These are phyloP conservation scores for Leucophora obtusa DNA, from an alignment of 2,888 invertebrate species.

Conservation along the genomic window DNA sequence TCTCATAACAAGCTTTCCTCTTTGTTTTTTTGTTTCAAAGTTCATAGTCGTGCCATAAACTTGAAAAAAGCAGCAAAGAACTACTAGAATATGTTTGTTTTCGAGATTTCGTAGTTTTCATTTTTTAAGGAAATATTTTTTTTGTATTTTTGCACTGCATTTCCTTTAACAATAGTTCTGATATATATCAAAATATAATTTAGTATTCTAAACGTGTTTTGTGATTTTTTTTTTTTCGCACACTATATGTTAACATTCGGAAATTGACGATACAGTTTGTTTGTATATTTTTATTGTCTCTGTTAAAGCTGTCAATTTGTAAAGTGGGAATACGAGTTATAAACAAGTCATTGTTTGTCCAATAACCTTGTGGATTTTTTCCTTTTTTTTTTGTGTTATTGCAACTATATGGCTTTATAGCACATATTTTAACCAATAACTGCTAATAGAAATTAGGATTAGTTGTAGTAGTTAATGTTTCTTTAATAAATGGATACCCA, in stretches of 20 bases:
- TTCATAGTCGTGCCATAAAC: constrained; percentile 61
- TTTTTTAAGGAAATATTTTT: constrained; percentile 14
- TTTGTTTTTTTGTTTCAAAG: constrained; percentile 43
- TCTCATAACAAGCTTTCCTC: constrained; percentile 37
- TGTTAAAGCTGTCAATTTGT: constrained; percentile 50
- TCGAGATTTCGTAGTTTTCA: constrained; percentile 26
- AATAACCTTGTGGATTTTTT: constrained; percentile 48
- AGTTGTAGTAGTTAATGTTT: too few species aligned
- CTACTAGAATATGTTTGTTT: constrained; percentile 44
- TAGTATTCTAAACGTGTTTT: constrained; percentile 55
- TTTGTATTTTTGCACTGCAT: constrained; percentile 30
- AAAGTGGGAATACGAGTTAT: constrained; percentile 54
- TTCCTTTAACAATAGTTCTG: constrained; percentile 38
- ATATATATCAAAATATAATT: constrained; percentile 42
- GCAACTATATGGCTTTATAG: constrained; percentile 31
- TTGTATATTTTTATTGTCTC: not conserved
- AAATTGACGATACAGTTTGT: constrained; percentile 21
- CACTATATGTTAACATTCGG: not conserved
- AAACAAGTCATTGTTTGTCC: constrained; percentile 48
- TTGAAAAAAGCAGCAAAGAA: constrained; percentile 52
- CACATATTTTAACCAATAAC: constrained; percentile 47
- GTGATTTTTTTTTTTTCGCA: constrained; percentile 29
- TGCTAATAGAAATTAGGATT: not conserved
- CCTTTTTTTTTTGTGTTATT: constrained; percentile 37
- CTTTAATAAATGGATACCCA: too few species aligned